phyloP scores from a whole-genome alignment of 2,113 vertebrate genomes.

The Ploceus nigricollis region DNA sequence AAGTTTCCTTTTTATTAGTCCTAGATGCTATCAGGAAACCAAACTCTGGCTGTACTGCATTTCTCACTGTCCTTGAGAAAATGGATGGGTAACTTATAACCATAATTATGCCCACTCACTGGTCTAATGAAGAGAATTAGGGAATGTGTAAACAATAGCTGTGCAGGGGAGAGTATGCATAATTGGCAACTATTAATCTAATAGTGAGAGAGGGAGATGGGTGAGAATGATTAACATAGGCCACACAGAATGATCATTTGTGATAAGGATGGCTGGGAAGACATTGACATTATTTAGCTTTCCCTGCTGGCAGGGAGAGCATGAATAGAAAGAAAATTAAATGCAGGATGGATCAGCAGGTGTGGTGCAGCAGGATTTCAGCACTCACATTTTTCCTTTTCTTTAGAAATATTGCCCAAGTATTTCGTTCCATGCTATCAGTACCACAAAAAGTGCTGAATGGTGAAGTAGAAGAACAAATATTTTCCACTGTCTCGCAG shows the following conservation, averaged over 20 bases:
- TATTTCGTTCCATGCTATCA: not conserved
- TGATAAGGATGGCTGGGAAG: constrained; percentile 61
- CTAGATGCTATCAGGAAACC: not conserved
- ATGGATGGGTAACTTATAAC: constrained; percentile 58
- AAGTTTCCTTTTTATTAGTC: not conserved
- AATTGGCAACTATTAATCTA: constrained; percentile 76
- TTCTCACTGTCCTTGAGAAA: constrained; percentile 69
- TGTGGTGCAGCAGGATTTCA: not conserved
- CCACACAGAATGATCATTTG: constrained; percentile 55
- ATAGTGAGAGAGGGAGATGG: constrained; percentile 7
- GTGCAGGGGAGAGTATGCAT: constrained; percentile 37
- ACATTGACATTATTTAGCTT: constrained; percentile 39
- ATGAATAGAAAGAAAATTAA: constrained; percentile 43
- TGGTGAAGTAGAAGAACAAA: not conserved
- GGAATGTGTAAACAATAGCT: constrained; percentile 68
- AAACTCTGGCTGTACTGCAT: constrained; percentile 1
- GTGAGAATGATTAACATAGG: constrained; percentile 64
- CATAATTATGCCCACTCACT: constrained; percentile 69
- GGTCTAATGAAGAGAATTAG: constrained; percentile 73
- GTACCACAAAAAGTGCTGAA: not conserved
- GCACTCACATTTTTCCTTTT: not conserved
- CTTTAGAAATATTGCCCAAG: not conserved
- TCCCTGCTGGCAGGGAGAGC: constrained; percentile 19
- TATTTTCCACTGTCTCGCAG: not conserved
- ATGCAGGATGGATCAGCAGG: not conserved